These are phyloP conservation scores for Parthenolecanium corni DNA, from an alignment of 2,888 invertebrate species.

Conservation along the genomic window DNA sequence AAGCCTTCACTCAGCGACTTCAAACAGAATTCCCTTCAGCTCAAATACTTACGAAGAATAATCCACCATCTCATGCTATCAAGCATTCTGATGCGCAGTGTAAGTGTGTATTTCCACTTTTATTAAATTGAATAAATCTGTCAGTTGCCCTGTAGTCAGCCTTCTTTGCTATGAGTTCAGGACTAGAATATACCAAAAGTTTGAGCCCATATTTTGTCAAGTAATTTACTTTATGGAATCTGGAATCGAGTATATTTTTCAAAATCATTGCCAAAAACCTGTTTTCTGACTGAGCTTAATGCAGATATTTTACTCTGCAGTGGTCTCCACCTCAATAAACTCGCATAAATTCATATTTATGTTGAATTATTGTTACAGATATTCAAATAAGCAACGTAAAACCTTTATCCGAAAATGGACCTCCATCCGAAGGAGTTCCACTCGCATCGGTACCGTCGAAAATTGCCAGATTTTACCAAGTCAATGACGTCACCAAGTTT, in stretches of 20 bases:
- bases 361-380: slow-evolving; percentile 43
- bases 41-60: slow-evolving; percentile 84
- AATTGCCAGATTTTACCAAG: slow-evolving; percentile 71
- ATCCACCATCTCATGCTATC: slow-evolving; percentile 78
- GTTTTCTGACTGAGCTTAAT: too few relatives aligned
- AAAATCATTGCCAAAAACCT: too few relatives aligned
- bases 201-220: slow-evolving; percentile 18
- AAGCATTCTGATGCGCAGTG: slow-evolving; percentile 77
- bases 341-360: too few relatives aligned
- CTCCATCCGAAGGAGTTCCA: slow-evolving; percentile 39
- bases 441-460: slow-evolving; percentile 65
- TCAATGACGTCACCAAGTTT: slow-evolving; percentile 81
- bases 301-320: too few relatives aligned
- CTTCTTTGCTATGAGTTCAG: background rate
- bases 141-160: too few relatives aligned
- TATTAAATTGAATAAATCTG: background rate
- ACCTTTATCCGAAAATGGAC: slow-evolving; percentile 56
- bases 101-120: slow-evolving; percentile 36
- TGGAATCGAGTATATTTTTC: too few relatives aligned
- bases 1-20: slow-evolving; percentile 82
- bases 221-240: too few relatives aligned
- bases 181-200: background rate
- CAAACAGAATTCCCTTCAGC: slow-evolving; percentile 90
- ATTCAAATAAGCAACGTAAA: slow-evolving; percentile 92
- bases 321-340: too few relatives aligned